Evolutionary conservation across 2,888 invertebrate species (phyloP).

Genomic region (Cheilosia scutellata): DNA sequence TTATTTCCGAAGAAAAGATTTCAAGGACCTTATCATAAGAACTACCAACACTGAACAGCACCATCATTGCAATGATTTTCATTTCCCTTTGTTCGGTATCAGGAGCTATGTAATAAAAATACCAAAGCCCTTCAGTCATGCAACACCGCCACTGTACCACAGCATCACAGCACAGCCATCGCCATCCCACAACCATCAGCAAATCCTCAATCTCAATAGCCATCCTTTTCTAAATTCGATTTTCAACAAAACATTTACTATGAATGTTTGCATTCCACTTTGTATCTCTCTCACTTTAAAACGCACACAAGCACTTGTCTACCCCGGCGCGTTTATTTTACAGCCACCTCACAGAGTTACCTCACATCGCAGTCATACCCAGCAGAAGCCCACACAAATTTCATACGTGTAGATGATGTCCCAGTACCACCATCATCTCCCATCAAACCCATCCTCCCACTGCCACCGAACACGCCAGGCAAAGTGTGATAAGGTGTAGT

Average conservation of each 20-base stretch:
- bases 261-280: conserved; percentile 71
- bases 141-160: conserved; percentile 24
- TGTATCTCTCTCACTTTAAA: conserved; percentile 73
- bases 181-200: conserved; percentile 19
- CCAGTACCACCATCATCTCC: too few species aligned
- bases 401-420: conserved; percentile 60
- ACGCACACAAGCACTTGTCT: conserved; percentile 71
- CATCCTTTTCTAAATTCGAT: conserved; percentile 75
- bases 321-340: conserved; percentile 72
- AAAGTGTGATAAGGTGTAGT: conserved; percentile 68
- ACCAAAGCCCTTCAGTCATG: conserved; percentile 32
- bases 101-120: conserved; percentile 43
- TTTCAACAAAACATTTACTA: conserved; percentile 73
- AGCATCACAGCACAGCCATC: not conserved
- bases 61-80: conserved; percentile 60
- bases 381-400: conserved; percentile 23
- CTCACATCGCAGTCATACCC: not conserved
- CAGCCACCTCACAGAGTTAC: conserved; percentile 20
- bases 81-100: conserved; percentile 62
- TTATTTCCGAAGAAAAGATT: conserved; percentile 13
- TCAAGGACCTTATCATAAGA: conserved; percentile 61
- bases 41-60: conserved; percentile 58
- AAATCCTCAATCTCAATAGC: conserved; percentile 62
- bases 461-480: conserved; percentile 11
- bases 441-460: conserved; percentile 19